A percentile compares a stretch with the other conserved stretches of the same genome.
Evolutionary conservation across 1,140 invertebrate genomes (phyloP).

Genomic region (Thaumatotibia leucotreta): DNA sequence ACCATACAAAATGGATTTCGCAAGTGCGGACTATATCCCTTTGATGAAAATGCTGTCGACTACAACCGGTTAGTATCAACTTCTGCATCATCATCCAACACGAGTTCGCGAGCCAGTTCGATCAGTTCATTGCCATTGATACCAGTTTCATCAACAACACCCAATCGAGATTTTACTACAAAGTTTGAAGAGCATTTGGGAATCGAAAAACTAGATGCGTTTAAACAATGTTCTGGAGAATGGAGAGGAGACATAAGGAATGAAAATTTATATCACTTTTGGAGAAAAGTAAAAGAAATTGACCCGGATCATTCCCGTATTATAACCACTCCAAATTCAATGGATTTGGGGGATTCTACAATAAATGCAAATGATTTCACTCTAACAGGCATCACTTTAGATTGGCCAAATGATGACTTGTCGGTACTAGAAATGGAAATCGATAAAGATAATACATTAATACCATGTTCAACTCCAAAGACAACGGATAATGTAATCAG

Average conservation of each 20-base stretch:
- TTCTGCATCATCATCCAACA: background rate
- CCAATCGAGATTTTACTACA: background rate
- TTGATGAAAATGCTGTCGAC: constrained; percentile 33
- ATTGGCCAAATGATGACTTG: too few relatives aligned
- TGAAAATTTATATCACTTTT: background rate
- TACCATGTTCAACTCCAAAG: too few relatives aligned
- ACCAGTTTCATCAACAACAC: background rate
- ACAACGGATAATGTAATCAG: too few relatives aligned
- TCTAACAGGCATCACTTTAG: too few relatives aligned
- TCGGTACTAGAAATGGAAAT: too few relatives aligned
- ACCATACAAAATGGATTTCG: constrained; percentile 38
- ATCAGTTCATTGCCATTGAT: background rate
- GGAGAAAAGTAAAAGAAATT: background rate
- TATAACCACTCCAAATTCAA: too few relatives aligned
- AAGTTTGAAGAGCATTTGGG: background rate
- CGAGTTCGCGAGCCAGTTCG: background rate
- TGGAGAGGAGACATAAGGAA: background rate
- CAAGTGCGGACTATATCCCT: constrained; percentile 41
- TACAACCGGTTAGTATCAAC: constrained; percentile 13
- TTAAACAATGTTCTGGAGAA: background rate
- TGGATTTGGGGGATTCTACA: too few relatives aligned
- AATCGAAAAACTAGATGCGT: background rate
- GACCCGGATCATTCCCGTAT: background rate
- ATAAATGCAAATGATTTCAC: too few relatives aligned
- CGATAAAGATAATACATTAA: too few relatives aligned